phyloP scores from a whole-genome alignment of 2,888 invertebrate genomes.

The Cephus pygmeus region DNA sequence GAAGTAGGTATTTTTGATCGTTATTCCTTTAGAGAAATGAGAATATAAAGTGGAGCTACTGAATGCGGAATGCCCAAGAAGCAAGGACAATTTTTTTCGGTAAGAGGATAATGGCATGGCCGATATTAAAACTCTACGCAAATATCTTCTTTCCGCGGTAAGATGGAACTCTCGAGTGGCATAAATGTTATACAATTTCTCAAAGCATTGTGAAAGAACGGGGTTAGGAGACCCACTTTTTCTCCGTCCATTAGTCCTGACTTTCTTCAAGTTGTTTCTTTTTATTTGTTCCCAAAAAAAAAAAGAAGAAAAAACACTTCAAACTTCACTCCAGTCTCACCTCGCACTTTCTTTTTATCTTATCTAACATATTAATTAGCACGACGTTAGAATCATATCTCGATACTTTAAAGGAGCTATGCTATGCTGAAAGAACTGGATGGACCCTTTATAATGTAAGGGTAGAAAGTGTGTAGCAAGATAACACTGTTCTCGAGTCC shows the following conservation, averaged over 20 bases:
- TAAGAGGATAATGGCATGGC: not conserved
- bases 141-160: not conserved
- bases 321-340: not conserved
- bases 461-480: conserved; percentile 7
- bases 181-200: not conserved
- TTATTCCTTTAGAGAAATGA: not conserved
- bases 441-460: conserved; percentile 5
- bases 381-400: conserved; percentile 15
- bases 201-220: not conserved
- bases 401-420: conserved; percentile 2
- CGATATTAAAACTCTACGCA: not conserved
- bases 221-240: not conserved
- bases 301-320: not conserved
- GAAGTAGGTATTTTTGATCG: not conserved
- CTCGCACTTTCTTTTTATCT: not conserved
- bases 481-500: not conserved
- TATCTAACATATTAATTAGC: conserved; percentile 15
- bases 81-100: not conserved
- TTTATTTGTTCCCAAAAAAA: not conserved
- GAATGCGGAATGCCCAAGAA: not conserved
- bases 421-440: conserved; percentile 10
- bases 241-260: not conserved
- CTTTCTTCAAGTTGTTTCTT: not conserved
- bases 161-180: not conserved
- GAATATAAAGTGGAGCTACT: not conserved